Evolutionary conservation across 2,113 vertebrate species (phyloP), one percentile per base, ranked within the genome.

Genomic region (Tyto alba): DNA sequence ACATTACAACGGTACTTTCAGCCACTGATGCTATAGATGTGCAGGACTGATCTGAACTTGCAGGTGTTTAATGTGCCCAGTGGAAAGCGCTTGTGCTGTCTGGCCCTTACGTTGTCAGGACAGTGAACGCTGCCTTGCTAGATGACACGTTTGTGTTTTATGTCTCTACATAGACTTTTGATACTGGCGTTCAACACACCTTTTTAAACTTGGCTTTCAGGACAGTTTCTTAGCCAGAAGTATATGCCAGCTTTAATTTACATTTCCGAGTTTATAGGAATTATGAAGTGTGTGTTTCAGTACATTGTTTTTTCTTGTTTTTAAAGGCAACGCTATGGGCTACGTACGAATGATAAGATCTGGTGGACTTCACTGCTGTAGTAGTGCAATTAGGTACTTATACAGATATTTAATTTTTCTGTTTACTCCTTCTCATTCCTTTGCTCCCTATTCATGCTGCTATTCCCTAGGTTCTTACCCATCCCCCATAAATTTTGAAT

Each of bases 321-420:
- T 97, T 96, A 40, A 95, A 99, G 99, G 99, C 64, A 99, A 99
- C 1, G 99, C 99, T 40, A 99, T 99, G 99, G 99, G 99, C 77
- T 99, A 99, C 27, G 98, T 99, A 60, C 98, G 99, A 16, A 99
- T 99, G 99, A 99, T 99, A 96, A 98, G 99, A 81, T 99, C 99
- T 59, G 99, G 99, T 82, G 99, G 99, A 62, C 98, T 99, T 80
- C 99, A 99, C 91, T 99, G 99, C 89, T 99, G 99, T 96, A 99
- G 99, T 97, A 99, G 99, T 88, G 99, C 99, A 40, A 99, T 99
- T 97, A 99, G 99, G 99, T 99, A 98, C 62, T 93, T 69, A 36
- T 59, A 84, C 36, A 78, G 66, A 45, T 82, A 63, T 4, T 90
- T 88, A 3, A 27, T 55, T 85, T 80, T 90, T 50, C 43, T 81